Percentiles rank a stretch among this genome's conserved stretches.
Evolutionary conservation across 2,113 vertebrate species (phyloP).

Genomic region (Elachura formosa): DNA sequence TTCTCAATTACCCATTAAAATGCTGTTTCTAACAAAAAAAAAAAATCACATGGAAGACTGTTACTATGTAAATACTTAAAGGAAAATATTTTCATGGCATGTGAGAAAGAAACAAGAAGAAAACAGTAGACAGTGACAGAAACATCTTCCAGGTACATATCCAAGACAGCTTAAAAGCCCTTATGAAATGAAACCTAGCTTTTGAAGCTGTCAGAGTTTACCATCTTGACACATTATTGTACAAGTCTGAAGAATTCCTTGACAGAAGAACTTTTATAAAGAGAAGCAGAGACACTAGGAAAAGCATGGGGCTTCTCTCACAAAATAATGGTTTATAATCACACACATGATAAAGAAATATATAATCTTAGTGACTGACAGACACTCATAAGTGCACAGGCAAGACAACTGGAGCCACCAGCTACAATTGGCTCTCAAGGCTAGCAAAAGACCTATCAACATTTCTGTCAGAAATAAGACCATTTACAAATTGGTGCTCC

Average conservation of each 20-base stretch:
- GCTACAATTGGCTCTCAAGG: conserved; percentile 32
- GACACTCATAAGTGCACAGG: conserved; percentile 45
- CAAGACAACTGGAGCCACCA: conserved; percentile 36
- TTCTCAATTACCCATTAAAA: conserved; percentile 64
- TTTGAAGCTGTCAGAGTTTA: conserved; percentile 70
- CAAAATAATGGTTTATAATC: conserved; percentile 70
- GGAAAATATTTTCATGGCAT: conserved; percentile 70
- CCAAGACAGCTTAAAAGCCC: conserved; percentile 71
- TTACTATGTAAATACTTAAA: conserved; percentile 59
- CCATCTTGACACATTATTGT: conserved; percentile 62
- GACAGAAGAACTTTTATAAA: conserved; percentile 62
- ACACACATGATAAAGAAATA: conserved; percentile 49
- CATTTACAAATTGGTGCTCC: conserved; percentile 51
- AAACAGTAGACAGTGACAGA: conserved; percentile 53
- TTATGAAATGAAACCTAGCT: conserved; percentile 61
- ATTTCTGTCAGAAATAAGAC: conserved; percentile 59
- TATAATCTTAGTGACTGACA: conserved; percentile 53
- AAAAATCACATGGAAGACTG: background rate
- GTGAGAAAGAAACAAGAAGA: conserved; percentile 42
- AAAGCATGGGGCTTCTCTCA: conserved; percentile 56
- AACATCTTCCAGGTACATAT: conserved; percentile 46
- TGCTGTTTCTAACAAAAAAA: conserved; percentile 17
- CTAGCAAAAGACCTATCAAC: conserved; percentile 59
- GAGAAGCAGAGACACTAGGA: conserved; percentile 48
- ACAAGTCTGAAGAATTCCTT: conserved; percentile 59